These are phyloP conservation scores for Anoplolepis gracilipes DNA, from an alignment of 1,140 invertebrate genomes.

Conservation along the genomic window DNA sequence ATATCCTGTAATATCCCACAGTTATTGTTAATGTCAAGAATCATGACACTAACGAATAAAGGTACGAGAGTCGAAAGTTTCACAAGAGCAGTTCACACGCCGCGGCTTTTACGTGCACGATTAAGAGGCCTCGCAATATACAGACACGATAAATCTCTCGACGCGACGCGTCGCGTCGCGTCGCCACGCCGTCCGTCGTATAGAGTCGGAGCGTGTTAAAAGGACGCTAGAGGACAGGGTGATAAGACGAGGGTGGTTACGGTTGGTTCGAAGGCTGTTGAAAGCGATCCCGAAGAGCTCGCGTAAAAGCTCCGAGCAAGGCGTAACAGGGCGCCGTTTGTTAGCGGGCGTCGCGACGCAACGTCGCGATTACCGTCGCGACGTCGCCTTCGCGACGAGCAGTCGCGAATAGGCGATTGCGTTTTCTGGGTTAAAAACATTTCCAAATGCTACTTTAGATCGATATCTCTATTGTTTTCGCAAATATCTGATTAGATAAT, in stretches of 20 bases:
- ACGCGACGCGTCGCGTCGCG: background rate
- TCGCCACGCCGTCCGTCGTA: background rate
- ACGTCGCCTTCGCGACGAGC: constrained; percentile 75
- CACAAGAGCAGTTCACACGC: constrained; percentile 1
- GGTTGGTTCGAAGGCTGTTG: constrained; percentile 50
- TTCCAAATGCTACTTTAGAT: too few relatives aligned
- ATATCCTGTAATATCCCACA: too few relatives aligned
- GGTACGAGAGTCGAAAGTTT: constrained; percentile 1
- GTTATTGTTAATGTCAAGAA: background rate
- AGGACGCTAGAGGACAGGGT: constrained; percentile 11
- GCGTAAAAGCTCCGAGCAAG: constrained; percentile 30
- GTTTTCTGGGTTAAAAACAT: background rate
- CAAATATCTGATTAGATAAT: too few relatives aligned
- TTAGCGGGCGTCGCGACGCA: constrained; percentile 78
- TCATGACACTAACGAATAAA: background rate
- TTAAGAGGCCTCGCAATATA: constrained; percentile 44
- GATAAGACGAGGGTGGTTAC: background rate
- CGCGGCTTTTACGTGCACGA: constrained; percentile 45
- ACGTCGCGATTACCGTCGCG: constrained; percentile 79
- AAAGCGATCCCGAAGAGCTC: constrained; percentile 50
- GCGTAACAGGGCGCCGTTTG: constrained; percentile 64
- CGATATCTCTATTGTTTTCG: too few relatives aligned
- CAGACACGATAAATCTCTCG: constrained; percentile 48
- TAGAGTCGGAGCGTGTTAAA: constrained; percentile 22
- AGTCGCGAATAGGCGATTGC: background rate